Conservation (phyloP, 1,140 invertebrate genomes). For the Thaumatotibia leucotreta region DNA sequence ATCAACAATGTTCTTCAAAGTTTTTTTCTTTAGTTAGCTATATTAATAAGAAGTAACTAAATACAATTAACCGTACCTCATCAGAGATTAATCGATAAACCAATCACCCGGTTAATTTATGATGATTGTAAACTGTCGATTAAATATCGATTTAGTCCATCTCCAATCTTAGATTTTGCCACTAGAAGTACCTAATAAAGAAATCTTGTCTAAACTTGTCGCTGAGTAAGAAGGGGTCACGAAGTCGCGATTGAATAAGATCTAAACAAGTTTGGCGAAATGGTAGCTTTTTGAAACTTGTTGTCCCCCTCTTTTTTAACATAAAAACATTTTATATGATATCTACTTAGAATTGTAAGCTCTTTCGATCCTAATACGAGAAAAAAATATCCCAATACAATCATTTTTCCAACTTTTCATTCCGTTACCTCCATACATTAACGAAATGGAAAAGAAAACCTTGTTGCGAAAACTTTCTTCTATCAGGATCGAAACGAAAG, state of each 20-base stretch:
- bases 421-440: too few species aligned
- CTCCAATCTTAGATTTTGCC: background rate
- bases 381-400: too few species aligned
- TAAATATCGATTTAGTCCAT: conserved; percentile 6
- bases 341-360: too few species aligned
- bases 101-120: conserved; percentile 6
- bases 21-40: background rate
- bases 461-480: too few species aligned
- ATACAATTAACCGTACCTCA: background rate
- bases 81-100: conserved; percentile 4
- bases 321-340: too few species aligned
- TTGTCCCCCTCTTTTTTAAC: too few species aligned
- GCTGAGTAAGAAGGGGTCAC: conserved; percentile 31
- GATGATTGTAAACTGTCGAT: conserved; percentile 12
- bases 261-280: conserved; percentile 26
- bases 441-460: too few species aligned
- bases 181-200: background rate
- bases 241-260: background rate
- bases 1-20: background rate
- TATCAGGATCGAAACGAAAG: too few species aligned
- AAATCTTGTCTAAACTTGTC: conserved; percentile 27
- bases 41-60: background rate
- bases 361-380: too few species aligned
- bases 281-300: too few species aligned
- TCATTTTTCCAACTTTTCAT: too few species aligned